Evolutionary conservation across 2,888 invertebrate species (phyloP).

Genomic region (Eupithecia centaureata): DNA sequence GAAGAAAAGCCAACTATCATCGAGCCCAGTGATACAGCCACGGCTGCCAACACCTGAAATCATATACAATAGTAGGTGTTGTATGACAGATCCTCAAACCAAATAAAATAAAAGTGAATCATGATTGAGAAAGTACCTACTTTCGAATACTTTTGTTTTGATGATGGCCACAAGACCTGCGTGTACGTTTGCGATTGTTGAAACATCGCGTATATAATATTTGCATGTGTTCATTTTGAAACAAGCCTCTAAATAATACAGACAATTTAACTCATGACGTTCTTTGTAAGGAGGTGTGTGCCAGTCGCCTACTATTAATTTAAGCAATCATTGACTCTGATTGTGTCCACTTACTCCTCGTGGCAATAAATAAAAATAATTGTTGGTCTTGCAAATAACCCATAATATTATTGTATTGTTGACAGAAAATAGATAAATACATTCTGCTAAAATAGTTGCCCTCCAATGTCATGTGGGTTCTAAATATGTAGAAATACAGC

Average conservation of each 20-base stretch:
- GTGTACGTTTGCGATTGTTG: constrained; percentile 3
- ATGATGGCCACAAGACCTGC: neutral
- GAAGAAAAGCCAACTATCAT: constrained; percentile 94
- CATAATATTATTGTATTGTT: constrained; percentile 5
- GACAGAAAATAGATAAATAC: constrained; percentile 1
- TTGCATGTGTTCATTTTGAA: constrained; percentile 26
- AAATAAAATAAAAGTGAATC: constrained; percentile 4
- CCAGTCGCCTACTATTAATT: constrained; percentile 67
- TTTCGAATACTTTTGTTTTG: constrained; percentile 3
- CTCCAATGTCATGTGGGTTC: constrained; percentile 35
- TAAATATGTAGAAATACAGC: constrained; percentile 22
- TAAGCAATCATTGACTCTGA: constrained; percentile 75
- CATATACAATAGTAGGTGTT: constrained; percentile 6
- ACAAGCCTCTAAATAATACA: constrained; percentile 32
- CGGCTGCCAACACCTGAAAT: constrained; percentile 91
- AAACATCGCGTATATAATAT: constrained; percentile 30
- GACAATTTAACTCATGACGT: constrained; percentile 52
- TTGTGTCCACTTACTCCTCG: constrained; percentile 63
- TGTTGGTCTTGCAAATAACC: constrained; percentile 38
- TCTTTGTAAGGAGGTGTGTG: constrained; percentile 65
- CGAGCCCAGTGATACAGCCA: constrained; percentile 94
- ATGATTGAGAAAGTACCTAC: neutral
- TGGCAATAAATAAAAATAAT: constrained; percentile 49
- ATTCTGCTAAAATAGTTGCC: constrained; percentile 3
- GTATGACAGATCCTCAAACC: neutral